phyloP scores from a whole-genome alignment of 2,888 invertebrate species.

The Pediacus dermestoides region DNA sequence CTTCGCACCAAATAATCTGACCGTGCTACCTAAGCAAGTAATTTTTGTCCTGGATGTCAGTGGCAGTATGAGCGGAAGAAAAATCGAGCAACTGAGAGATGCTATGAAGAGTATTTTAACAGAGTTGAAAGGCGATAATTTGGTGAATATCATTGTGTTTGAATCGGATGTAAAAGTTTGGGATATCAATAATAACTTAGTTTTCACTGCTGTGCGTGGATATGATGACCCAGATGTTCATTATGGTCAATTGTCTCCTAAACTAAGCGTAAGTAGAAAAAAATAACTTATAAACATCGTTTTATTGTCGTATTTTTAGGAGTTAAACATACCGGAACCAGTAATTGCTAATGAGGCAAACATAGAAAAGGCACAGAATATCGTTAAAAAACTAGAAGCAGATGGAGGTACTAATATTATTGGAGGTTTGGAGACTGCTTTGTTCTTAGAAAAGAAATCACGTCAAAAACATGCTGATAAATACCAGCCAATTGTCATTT shows the following conservation, averaged over 20 bases:
- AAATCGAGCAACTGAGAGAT: slow-evolving; percentile 49
- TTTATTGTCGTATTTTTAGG: neutral
- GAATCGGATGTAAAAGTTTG: slow-evolving; percentile 17
- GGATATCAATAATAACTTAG: slow-evolving; percentile 17
- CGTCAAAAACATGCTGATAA: slow-evolving; percentile 24
- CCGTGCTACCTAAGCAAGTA: slow-evolving; percentile 48
- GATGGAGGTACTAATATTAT: slow-evolving; percentile 63
- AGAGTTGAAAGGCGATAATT: slow-evolving; percentile 15
- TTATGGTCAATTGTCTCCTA: slow-evolving; percentile 19
- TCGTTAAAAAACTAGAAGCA: slow-evolving; percentile 53
- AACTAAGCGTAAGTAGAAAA: slow-evolving; percentile 13
- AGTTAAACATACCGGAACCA: too few species aligned
- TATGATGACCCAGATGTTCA: too few species aligned
- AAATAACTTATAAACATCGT: slow-evolving; percentile 1
- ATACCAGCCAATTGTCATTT: slow-evolving; percentile 59
- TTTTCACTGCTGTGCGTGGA: too few species aligned
- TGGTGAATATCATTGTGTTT: slow-evolving; percentile 21
- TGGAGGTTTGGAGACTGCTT: slow-evolving; percentile 56
- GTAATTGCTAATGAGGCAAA: slow-evolving; percentile 20
- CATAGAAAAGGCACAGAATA: slow-evolving; percentile 52
- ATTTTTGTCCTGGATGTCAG: slow-evolving; percentile 54
- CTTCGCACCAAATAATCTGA: slow-evolving; percentile 48
- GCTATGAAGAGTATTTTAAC: slow-evolving; percentile 61
- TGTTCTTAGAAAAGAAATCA: slow-evolving; percentile 30
- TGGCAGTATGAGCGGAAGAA: slow-evolving; percentile 53